Percentiles rank a stretch among this genome's conserved stretches.
phyloP scores from a whole-genome alignment of 2,888 invertebrate genomes.

The Strigamia maritima region DNA sequence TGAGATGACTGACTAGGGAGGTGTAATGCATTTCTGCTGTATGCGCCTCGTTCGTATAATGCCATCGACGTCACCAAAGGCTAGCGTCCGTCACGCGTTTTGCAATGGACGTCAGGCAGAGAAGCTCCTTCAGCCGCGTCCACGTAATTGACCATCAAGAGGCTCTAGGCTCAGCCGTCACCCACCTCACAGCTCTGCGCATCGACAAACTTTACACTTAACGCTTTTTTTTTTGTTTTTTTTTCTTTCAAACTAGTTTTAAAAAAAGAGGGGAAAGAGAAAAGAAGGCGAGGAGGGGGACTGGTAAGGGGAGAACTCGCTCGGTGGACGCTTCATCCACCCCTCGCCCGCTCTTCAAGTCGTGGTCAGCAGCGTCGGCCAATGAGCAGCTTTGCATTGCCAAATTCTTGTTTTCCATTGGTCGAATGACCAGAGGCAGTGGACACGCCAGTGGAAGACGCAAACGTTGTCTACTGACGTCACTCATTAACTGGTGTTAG shows the following conservation, averaged over 20 bases:
- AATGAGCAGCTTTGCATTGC: conserved; percentile 15
- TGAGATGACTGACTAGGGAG: neutral
- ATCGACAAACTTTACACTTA: conserved; percentile 15
- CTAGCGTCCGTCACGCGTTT: conserved; percentile 15
- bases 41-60: neutral
- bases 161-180: conserved; percentile 15
- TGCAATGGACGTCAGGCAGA: conserved; percentile 6
- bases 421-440: conserved; percentile 5
- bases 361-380: conserved; percentile 10
- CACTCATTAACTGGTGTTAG: conserved; percentile 15
- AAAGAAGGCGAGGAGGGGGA: conserved; percentile 6
- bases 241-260: conserved; percentile 10
- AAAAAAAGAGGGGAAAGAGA: conserved; percentile 12
- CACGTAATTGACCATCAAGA: conserved; percentile 15
- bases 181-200: conserved; percentile 5
- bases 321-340: neutral
- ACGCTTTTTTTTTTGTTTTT: conserved; percentile 1
- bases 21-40: conserved; percentile 5
- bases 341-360: neutral
- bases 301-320: conserved; percentile 8
- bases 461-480: conserved; percentile 5
- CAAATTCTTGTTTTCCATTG: neutral
- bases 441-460: conserved; percentile 15
- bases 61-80: conserved; percentile 10
- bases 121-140: conserved; percentile 5